A percentile compares a stretch with the other conserved stretches of the same genome.
Conservation (phyloP, 2,113 vertebrate species). For the Halcyon malimbica region DNA sequence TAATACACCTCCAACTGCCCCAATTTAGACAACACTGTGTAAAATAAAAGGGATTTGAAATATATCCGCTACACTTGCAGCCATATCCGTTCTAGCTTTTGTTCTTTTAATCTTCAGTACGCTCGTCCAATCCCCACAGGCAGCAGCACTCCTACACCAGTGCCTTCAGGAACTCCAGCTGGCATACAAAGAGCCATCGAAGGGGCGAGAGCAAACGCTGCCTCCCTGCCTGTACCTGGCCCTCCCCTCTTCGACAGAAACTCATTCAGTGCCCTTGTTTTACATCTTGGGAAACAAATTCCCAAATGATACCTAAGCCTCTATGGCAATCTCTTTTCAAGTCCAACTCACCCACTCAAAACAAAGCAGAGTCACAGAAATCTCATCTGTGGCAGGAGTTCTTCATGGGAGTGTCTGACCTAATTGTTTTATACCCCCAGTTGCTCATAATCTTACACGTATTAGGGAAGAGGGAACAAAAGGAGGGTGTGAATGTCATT, state of each 20-base stretch:
- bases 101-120: not conserved
- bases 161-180: not conserved
- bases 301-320: not conserved
- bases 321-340: not conserved
- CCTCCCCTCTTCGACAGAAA: not conserved
- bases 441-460: not conserved
- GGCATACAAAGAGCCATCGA: not conserved
- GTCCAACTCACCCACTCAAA: not conserved
- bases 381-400: not conserved
- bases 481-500: not conserved
- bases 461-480: not conserved
- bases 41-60: slow-evolving; percentile 25
- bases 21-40: not conserved
- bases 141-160: not conserved
- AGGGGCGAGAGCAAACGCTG: not conserved
- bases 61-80: not conserved
- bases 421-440: not conserved
- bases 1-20: not conserved
- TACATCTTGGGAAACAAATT: not conserved
- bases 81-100: not conserved
- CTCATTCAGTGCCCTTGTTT: not conserved
- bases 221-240: not conserved
- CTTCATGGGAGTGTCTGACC: not conserved
- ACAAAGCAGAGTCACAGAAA: not conserved
- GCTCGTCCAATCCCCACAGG: not conserved